Conservation (phyloP, 2,888 invertebrate species). For the Polymixis flavicincta region DNA sequence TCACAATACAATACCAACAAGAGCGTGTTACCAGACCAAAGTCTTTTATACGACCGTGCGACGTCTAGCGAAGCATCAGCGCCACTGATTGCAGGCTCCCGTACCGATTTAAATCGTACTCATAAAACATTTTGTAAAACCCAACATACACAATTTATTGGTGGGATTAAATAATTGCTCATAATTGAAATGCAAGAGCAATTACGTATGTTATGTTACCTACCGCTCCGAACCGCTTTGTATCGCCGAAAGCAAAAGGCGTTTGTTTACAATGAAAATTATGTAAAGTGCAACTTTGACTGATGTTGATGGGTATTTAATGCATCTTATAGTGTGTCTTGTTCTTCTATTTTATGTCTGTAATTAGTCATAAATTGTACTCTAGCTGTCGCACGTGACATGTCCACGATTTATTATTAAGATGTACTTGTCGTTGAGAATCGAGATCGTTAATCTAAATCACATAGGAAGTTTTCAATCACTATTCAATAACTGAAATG, state of each 20-base stretch:
- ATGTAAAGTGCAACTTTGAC: conserved; percentile 66
- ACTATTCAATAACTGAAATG: conserved; percentile 33
- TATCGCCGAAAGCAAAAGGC: conserved; percentile 72
- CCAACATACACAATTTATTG: conserved; percentile 75
- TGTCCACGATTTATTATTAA: conserved; percentile 51
- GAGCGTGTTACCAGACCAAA: conserved; percentile 37
- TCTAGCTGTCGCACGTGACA: conserved; percentile 50
- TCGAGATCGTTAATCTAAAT: conserved; percentile 54
- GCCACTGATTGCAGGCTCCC: conserved; percentile 73
- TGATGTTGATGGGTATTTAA: conserved; percentile 64
- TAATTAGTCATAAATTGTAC: conserved; percentile 56
- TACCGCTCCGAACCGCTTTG: conserved; percentile 62
- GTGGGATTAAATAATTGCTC: conserved; percentile 79
- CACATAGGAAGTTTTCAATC: conserved; percentile 53
- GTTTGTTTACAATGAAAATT: conserved; percentile 65
- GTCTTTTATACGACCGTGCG: conserved; percentile 50
- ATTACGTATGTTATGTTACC: conserved; percentile 67
- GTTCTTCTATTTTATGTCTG: conserved; percentile 32
- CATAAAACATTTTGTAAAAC: conserved; percentile 72
- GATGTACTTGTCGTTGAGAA: conserved; percentile 28
- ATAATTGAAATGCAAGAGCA: conserved; percentile 78
- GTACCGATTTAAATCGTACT: conserved; percentile 75
- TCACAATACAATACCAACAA: conserved; percentile 37
- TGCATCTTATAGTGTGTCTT: conserved; percentile 36
- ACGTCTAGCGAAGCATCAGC: conserved; percentile 62